A percentile compares a stretch with the other conserved stretches of the same genome.
These are phyloP conservation scores for Sinocyclocheilus anshuiensis DNA, from an alignment of 2,113 vertebrate genomes.

Conservation along the genomic window DNA sequence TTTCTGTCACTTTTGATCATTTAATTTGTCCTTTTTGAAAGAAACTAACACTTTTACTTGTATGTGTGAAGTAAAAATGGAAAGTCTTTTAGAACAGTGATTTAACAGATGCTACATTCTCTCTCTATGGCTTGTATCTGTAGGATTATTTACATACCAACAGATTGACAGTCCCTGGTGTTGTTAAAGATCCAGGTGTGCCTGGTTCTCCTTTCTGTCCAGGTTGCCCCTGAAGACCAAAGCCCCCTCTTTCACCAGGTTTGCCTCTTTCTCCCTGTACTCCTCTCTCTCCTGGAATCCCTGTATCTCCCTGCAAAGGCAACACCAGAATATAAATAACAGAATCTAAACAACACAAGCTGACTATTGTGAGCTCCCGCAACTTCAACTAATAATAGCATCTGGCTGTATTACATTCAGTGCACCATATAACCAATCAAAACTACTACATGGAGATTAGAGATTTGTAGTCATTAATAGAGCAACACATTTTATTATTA, in stretches of 20 bases:
- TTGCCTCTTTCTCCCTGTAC: conserved; percentile 82
- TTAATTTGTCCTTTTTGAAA: too few species aligned
- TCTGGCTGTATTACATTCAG: too few species aligned
- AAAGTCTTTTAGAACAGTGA: background rate
- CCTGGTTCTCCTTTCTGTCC: conserved; percentile 83
- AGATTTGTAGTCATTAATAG: background rate
- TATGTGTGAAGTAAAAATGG: background rate
- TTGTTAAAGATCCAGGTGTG: conserved; percentile 78
- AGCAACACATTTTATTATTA: background rate
- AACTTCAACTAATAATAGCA: too few species aligned
- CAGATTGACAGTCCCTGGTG: conserved; percentile 64
- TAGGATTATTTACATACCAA: conserved; percentile 73
- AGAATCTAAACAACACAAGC: background rate
- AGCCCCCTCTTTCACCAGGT: conserved; percentile 78
- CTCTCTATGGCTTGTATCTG: background rate
- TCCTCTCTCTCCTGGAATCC: conserved; percentile 92
- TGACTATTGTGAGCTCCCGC: background rate
- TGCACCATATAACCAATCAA: too few species aligned
- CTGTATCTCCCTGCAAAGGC: conserved; percentile 86
- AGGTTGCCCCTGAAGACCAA: conserved; percentile 76
- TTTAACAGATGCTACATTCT: background rate
- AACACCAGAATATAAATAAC: conserved; percentile 20
- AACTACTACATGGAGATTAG: background rate
- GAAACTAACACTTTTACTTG: too few species aligned
- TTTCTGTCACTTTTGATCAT: too few species aligned